Evolutionary conservation across 2,888 invertebrate species (phyloP), one percentile per base, ranked within the genome.

Genomic region (Pachydiplax longipennis): DNA sequence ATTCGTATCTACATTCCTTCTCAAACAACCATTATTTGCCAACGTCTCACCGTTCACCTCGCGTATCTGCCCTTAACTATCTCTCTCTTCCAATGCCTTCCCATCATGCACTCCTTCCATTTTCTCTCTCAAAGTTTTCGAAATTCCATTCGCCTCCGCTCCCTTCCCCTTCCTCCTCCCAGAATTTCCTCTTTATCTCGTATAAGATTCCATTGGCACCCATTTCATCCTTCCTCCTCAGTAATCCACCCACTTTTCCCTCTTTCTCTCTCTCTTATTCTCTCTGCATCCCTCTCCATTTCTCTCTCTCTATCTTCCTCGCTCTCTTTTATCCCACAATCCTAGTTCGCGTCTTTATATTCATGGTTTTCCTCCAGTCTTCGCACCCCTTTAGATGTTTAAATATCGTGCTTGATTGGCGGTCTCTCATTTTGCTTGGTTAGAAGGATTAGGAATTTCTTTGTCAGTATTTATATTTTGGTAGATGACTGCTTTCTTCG

Each of bases 171-270:
- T 37, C 37, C 87, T 37, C 12, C 58, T 22, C 48, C 82, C 25
- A 44, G 44, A 40, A 40, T 48, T 82, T 48, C 25, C 82, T 44
- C 82, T 48, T 82, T 44, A 53, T 31, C 81, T 81, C 81, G 35
- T 61, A 65, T 65, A 87, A 65, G 87, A 87, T 87, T 87, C 87
- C 87, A 87, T 87, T 65, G 87, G 87, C 87, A 87, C 87, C 61
- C 87, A 87, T 87, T 87, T 87, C 87, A 87, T 87, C 61, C 87
- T 58, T 37, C 83, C 83, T 53, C 58, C 61, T n/a, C 87, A 61
- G 87, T 87, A 87, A 87, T 87, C 87, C 87, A 82, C 82, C 87
- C 87, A 5, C 87, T 61, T 58, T 53, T 37, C 61, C 35, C 61
- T 35, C 22, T 37, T n/a, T 31, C 53, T 35, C 58, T 10, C 53